Conservation (phyloP, 2,797 vertebrate species). For the Anniella stebbinsi region DNA sequence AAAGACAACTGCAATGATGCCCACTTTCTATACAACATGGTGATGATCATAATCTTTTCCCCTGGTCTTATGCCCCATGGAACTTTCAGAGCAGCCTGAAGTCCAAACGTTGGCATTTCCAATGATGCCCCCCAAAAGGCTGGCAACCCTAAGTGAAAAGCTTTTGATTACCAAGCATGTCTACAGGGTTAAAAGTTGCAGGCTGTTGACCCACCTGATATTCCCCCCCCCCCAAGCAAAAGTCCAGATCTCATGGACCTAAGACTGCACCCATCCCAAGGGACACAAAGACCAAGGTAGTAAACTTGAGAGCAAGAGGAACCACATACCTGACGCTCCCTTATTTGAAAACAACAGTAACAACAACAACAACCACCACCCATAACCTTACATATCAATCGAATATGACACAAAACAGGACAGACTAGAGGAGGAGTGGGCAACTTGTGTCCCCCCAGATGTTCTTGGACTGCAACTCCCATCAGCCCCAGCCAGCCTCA, state of each 20-base stretch:
- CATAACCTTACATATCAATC: no score
- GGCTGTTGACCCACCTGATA: background rate
- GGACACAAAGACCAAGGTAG: background rate
- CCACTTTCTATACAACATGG: no score
- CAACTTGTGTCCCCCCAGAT: no score
- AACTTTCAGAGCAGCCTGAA: background rate
- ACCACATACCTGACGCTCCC: background rate
- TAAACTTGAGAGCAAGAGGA: background rate
- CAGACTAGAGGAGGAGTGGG: no score
- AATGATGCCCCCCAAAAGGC: background rate
- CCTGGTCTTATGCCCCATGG: no score
- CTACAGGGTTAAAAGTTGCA: background rate
- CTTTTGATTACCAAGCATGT: background rate
- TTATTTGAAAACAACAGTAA: background rate
- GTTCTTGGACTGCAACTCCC: no score
- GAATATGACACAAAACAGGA: no score
- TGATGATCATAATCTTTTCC: no score
- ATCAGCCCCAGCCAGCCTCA: no score
- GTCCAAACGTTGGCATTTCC: background rate
- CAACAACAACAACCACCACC: no score
- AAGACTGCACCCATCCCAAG: background rate
- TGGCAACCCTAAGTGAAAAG: background rate
- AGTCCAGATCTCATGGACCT: background rate
- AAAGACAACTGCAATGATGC: no score
- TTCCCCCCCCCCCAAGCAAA: background rate